phyloP scores from a whole-genome alignment of 2,888 invertebrate genomes.

The Mesorhabditis belari region DNA sequence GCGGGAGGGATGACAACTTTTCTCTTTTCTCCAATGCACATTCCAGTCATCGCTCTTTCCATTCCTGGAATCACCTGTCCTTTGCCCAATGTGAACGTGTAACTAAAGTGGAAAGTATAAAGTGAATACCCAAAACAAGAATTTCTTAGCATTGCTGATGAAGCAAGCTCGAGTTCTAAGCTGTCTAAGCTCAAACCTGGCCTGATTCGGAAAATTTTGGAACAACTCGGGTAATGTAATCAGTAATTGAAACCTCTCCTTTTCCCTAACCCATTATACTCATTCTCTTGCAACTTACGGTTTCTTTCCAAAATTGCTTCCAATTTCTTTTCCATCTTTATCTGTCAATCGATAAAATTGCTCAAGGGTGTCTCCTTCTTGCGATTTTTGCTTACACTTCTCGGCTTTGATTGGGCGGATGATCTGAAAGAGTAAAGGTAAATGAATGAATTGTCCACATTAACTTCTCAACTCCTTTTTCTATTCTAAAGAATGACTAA shows the following conservation, averaged over 20 bases:
- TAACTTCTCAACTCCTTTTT: too few relatives aligned
- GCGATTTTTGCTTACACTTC: slow-evolving; percentile 48
- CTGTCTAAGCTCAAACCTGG: neutral
- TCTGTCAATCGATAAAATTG: slow-evolving; percentile 50
- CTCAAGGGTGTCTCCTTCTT: slow-evolving; percentile 37
- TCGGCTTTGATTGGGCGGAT: slow-evolving; percentile 46
- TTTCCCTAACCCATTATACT: neutral
- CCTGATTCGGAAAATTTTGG: neutral
- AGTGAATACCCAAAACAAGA: neutral
- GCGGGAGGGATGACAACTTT: slow-evolving; percentile 50
- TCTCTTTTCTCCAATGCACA: slow-evolving; percentile 52
- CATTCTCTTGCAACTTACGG: slow-evolving; percentile 31
- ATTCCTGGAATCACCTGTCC: slow-evolving; percentile 50
- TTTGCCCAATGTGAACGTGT: slow-evolving; percentile 49
- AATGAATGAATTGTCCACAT: neutral
- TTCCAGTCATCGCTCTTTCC: slow-evolving; percentile 50
- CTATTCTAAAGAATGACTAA: too few relatives aligned
- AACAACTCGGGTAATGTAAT: neutral
- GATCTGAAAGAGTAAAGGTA: neutral
- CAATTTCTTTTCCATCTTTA: slow-evolving; percentile 51
- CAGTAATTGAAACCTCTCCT: slow-evolving; percentile 8
- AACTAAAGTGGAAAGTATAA: slow-evolving; percentile 21
- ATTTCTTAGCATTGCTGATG: neutral
- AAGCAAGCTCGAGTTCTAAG: neutral
- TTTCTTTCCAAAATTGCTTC: slow-evolving; percentile 51